Evolutionary conservation across 2,888 invertebrate species (phyloP), one percentile per base, ranked within the genome.

Genomic region (Yponomeuta plumbellus): DNA sequence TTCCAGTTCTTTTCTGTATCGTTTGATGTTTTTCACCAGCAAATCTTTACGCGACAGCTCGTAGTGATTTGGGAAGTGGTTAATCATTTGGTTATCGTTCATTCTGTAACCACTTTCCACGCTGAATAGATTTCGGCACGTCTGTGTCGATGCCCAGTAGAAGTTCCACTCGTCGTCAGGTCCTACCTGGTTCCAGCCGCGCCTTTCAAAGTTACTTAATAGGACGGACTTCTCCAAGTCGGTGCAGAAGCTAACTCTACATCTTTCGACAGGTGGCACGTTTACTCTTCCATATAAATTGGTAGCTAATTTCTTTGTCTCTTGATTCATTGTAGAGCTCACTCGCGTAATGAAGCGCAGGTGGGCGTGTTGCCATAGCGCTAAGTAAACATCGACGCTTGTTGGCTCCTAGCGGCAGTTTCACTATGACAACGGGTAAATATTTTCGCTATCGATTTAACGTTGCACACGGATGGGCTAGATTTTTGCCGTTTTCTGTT

Each of bases 21-120:
- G 91, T 82, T 98, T 98, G 64, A 99, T 98, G 80, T 99, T 98
- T 86, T 98, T 98, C 64, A 99, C 98, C 71, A 99, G 92, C 67
- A 99, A 92, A 91, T 99, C 99, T 86, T 99, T 99, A 17, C 99
- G 92, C 0, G 98, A 98, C 66, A 99, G 88, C 82, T 99, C 98
- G 78, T 97, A 97, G 81, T 98, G 98, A 85, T 98, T 99, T 0
- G 98, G 98, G 82, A 98, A 99, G 83, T 99, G 98, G 87, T 98
- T 98, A 71, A 98, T 97, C 67, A 97, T 93, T 88, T 98, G 98
- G 88, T 97, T 96, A 83, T 98, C 97, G 74, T 94, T 95, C 94
- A 98, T 95, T 74, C 98, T 93, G 84, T 97, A 98, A 13, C 97
- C 97, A 78, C 95, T 96, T 77, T 98, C 98, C 17, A 97, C 95